Base-by-base conservation (phyloP, 2,888 invertebrate genomes). In the Brenthis ino region DNA sequence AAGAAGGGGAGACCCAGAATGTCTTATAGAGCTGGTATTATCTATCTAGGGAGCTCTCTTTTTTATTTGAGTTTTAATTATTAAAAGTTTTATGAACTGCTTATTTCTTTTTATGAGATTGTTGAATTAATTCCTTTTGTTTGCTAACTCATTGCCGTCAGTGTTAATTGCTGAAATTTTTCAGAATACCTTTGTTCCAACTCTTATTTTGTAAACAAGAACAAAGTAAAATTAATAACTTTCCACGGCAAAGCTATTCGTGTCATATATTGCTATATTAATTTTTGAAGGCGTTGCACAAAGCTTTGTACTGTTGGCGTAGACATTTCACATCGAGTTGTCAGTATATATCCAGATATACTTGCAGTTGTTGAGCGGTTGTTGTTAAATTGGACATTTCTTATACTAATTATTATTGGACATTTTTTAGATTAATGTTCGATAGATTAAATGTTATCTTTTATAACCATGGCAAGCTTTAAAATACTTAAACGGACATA, bases 31-130 rank as follows among this genome's bases (percentile, higher is more conserved):
- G 76, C 73, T 84, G 86, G 90, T 64, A 70, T 69, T 64, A 71
- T 74, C 72, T 76, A 72, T 79, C 82, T 84, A 79, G 77, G 81
- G 79, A 82, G 82, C 83, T 81, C 80, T 81, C 85, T 87, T 90
- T 91, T 91, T 91, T 88, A 91, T 89, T 89, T 79, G 85, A 87
- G 85, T 91, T 91, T 92, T 92, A 92, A 92, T 92, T 92, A 91
- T 90, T 86, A 89, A 91, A 92, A 93, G 86, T 92, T 91, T 89
- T 89, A 92, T 91, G 86, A 89, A 91, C 90, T 93, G 92, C 90
- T 90, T 91, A 90, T 89, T 91, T 87, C 83, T 87, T 93, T 92
- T 93, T 89, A 92, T 84, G 89, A 85, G 84, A 84, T 89, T 90
- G 90, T 89, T 87, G 85, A 89, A 89, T 91, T 92, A 91, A 93